Percentiles rank a stretch among this genome's conserved stretches.
These are phyloP conservation scores for Mionectes macconnelli DNA, from an alignment of 2,113 vertebrate genomes.

Conservation along the genomic window DNA sequence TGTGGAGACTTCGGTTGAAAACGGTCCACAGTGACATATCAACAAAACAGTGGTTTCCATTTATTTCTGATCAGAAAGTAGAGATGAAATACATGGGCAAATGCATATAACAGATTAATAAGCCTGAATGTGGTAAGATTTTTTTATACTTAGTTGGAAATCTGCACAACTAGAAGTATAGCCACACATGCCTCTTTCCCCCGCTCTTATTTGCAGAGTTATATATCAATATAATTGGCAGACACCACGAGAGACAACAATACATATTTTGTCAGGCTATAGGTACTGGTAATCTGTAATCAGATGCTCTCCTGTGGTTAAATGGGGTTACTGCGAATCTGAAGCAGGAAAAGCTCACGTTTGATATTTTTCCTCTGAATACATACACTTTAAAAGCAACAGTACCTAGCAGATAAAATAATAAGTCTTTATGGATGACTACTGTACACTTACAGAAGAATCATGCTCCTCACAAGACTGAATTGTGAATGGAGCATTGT, in stretches of 20 bases:
- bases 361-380: background rate
- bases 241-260: background rate
- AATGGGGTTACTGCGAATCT: background rate
- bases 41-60: background rate
- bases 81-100: background rate
- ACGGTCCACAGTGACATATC: background rate
- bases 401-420: background rate
- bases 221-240: background rate
- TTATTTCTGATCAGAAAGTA: background rate
- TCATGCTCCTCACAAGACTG: rapidly evolving
- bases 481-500: rapidly evolving
- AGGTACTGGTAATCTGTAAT: background rate
- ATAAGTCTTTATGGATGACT: background rate
- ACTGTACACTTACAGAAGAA: background rate
- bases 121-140: background rate
- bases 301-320: conserved; percentile 35
- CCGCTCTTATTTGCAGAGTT: background rate
- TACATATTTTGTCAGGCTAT: background rate
- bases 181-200: background rate
- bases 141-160: background rate
- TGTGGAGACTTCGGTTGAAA: background rate
- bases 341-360: background rate
- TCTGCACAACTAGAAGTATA: background rate
- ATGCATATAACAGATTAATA: background rate
- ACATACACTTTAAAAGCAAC: background rate